Evolutionary conservation across 2,797 vertebrate species (phyloP).

Genomic region (Gouania willdenowi): DNA sequence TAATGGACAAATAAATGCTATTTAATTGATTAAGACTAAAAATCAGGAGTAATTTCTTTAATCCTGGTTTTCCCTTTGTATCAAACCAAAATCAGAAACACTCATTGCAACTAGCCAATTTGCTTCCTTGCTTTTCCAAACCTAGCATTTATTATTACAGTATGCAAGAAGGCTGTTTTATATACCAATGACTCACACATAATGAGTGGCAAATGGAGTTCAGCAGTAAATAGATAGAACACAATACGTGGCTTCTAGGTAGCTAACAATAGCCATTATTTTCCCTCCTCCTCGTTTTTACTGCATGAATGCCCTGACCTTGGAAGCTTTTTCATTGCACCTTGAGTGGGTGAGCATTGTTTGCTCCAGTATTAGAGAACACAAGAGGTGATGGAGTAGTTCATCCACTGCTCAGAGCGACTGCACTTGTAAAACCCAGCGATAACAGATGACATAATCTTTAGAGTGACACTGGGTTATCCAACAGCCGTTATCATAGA

Average conservation of each 20-base stretch:
- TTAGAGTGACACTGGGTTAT: background rate
- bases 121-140: too few species aligned
- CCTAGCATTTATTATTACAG: too few species aligned
- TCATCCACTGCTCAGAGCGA: slow-evolving; percentile 19
- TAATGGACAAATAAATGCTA: too few species aligned
- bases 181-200: slow-evolving; percentile 38
- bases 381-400: slow-evolving; percentile 22
- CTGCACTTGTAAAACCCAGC: background rate
- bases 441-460: slow-evolving; percentile 8
- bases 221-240: slow-evolving; percentile 35
- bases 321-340: slow-evolving; percentile 23
- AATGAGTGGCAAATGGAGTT: slow-evolving; percentile 41
- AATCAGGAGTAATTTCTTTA: too few species aligned
- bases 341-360: slow-evolving; percentile 14
- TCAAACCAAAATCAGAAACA: too few species aligned
- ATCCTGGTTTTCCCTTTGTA: too few species aligned
- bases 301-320: slow-evolving; percentile 45
- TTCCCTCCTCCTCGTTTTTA: too few species aligned
- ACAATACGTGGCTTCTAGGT: slow-evolving; percentile 24
- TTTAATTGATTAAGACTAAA: too few species aligned
- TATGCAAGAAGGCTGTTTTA: slow-evolving; percentile 32
- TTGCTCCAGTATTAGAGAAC: slow-evolving; percentile 23
- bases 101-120: too few species aligned
- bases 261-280: slow-evolving; percentile 18
- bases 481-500: background rate